Evolutionary conservation across 2,888 invertebrate species (phyloP).

Genomic region (Gari tellinella): DNA sequence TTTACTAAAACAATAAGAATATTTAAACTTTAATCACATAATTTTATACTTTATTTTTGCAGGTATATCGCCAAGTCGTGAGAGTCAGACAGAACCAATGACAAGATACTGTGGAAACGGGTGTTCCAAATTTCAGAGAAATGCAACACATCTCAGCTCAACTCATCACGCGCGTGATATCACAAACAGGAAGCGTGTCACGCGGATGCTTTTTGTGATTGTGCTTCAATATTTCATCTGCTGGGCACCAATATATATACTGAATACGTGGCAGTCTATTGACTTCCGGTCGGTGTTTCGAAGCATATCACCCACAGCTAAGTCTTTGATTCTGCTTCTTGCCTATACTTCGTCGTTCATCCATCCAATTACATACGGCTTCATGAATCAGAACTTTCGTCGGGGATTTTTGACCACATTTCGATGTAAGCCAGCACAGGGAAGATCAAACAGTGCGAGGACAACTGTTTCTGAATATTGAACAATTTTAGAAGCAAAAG

Average conservation of each 20-base stretch:
- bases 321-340: conserved; percentile 90
- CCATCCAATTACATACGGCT: conserved; percentile 96
- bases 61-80: too few species aligned
- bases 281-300: conserved; percentile 88
- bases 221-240: conserved; percentile 96
- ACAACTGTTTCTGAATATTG: too few species aligned
- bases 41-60: too few species aligned
- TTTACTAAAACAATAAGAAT: too few species aligned
- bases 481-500: too few species aligned
- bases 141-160: neutral
- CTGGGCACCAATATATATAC: conserved; percentile 94
- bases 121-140: too few species aligned
- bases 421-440: conserved; percentile 81
- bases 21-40: too few species aligned
- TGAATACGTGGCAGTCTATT: conserved; percentile 92
- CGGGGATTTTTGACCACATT: conserved; percentile 92
- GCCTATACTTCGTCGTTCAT: conserved; percentile 93
- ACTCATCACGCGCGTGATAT: conserved; percentile 35
- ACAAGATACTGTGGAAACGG: too few species aligned
- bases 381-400: conserved; percentile 94
- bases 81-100: too few species aligned
- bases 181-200: conserved; percentile 75
- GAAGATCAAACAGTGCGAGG: too few species aligned
- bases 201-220: conserved; percentile 93
- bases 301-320: conserved; percentile 78